These are phyloP conservation scores for Orthonyx spaldingii DNA, from an alignment of 2,113 vertebrate species.

Conservation along the genomic window DNA sequence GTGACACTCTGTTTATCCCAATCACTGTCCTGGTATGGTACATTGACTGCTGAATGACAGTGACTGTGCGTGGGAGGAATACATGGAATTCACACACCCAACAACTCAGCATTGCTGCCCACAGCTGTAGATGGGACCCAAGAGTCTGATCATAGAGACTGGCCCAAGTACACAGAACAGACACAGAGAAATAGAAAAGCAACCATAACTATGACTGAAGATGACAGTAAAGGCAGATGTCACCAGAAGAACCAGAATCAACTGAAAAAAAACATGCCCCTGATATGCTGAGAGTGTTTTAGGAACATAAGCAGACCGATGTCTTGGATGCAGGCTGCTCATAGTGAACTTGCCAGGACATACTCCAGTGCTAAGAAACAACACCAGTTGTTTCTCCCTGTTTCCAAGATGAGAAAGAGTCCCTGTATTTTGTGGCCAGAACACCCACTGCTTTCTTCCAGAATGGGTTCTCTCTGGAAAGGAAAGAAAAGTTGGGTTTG, in stretches of 20 bases:
- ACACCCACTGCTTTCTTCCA: neutral
- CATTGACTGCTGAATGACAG: neutral
- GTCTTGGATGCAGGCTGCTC: neutral
- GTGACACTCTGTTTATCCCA: constrained; percentile 34
- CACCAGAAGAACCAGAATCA: neutral
- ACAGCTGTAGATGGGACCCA: neutral
- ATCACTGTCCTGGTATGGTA: neutral
- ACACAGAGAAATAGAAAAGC: neutral
- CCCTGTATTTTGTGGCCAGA: neutral
- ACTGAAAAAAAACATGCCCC: neutral
- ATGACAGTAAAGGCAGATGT: neutral
- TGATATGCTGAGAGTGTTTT: neutral
- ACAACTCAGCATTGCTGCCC: neutral
- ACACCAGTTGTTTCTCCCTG: neutral
- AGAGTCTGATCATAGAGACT: neutral
- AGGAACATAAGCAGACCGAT: neutral
- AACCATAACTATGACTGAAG: neutral
- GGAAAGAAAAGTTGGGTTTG: neutral
- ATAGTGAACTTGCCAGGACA: neutral
- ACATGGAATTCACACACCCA: neutral
- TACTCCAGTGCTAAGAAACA: neutral
- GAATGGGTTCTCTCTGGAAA: neutral
- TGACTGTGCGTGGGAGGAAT: neutral
- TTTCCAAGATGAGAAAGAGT: neutral
- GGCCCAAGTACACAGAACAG: neutral